A percentile compares a stretch with the other conserved stretches of the same genome.
phyloP scores from a whole-genome alignment of 64 coral and sea anemone species.

The Pocillopora verrucosa region DNA sequence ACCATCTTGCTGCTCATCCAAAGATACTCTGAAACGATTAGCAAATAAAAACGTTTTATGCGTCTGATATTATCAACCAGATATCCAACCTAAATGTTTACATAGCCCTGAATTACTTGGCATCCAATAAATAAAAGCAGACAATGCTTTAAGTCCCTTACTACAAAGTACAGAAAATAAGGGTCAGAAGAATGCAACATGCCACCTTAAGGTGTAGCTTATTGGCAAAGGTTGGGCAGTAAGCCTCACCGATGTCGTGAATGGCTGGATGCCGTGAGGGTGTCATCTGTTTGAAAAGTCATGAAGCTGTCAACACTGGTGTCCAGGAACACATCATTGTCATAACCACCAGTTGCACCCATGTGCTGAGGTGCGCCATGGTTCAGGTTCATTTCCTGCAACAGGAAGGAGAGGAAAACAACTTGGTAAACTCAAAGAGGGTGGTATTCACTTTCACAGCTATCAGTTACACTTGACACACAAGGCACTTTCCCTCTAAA shows the following conservation, averaged over 20 bases:
- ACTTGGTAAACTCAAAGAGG: background rate
- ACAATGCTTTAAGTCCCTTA: no score
- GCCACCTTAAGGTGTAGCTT: no score
- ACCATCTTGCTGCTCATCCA: background rate
- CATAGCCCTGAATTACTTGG: background rate
- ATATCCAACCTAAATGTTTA: background rate
- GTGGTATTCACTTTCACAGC: no score
- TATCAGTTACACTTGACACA: no score
- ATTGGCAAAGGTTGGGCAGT: background rate
- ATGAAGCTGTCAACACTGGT: constrained; percentile 71
- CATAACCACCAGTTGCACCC: constrained; percentile 83
- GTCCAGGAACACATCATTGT: constrained; percentile 83
- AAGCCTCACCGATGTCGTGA: constrained; percentile 19
- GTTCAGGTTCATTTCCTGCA: constrained; percentile 68
- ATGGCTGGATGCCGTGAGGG: constrained; percentile 43
- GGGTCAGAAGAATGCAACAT: no score
- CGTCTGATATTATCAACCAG: no score
- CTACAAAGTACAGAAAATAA: no score
- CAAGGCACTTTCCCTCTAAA: no score
- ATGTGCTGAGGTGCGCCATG: constrained; percentile 25
- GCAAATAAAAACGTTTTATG: no score
- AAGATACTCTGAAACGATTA: background rate
- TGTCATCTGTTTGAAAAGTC: constrained; percentile 67
- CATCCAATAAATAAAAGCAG: no score
- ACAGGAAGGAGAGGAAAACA: background rate